Conservation (phyloP, 2,113 vertebrate species). For the Lepus americanus region DNA sequence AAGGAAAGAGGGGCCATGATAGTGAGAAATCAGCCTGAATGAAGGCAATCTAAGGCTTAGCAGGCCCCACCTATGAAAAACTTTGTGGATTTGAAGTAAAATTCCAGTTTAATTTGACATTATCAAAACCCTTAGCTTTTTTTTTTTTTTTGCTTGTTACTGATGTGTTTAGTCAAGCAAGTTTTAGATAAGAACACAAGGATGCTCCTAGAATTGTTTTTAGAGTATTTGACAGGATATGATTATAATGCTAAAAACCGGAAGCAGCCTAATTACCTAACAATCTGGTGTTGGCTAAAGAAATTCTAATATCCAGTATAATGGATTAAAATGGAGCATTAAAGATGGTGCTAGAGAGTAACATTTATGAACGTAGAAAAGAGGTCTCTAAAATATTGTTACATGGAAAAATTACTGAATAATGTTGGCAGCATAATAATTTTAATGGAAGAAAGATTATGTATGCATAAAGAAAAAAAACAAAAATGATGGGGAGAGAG, state of each 20-base stretch:
- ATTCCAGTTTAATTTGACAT: not conserved
- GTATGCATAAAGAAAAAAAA: not conserved
- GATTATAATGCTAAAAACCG: conserved; percentile 33
- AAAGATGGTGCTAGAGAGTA: not conserved
- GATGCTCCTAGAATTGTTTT: conserved; percentile 30
- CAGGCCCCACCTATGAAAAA: not conserved
- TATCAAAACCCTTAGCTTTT: conserved; percentile 12
- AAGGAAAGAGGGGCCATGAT: not conserved
- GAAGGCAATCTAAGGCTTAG: not conserved
- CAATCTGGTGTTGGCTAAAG: not conserved
- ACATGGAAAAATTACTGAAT: not conserved
- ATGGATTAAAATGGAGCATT: conserved; percentile 3
- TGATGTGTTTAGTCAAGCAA: not conserved
- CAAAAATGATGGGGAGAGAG: conserved; percentile 8
- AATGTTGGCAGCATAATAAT: not conserved
- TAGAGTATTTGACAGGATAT: conserved; percentile 9
- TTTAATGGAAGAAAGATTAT: not conserved
- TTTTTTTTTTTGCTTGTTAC: not conserved
- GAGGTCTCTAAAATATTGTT: not conserved
- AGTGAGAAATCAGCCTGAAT: not conserved
- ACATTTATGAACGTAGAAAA: not conserved
- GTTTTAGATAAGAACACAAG: conserved; percentile 37
- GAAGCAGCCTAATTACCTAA: not conserved
- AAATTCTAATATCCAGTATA: not conserved
- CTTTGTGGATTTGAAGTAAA: not conserved